These are phyloP conservation scores for Pyrocoelia pectoralis DNA, from an alignment of 2,888 invertebrate species.

Conservation along the genomic window DNA sequence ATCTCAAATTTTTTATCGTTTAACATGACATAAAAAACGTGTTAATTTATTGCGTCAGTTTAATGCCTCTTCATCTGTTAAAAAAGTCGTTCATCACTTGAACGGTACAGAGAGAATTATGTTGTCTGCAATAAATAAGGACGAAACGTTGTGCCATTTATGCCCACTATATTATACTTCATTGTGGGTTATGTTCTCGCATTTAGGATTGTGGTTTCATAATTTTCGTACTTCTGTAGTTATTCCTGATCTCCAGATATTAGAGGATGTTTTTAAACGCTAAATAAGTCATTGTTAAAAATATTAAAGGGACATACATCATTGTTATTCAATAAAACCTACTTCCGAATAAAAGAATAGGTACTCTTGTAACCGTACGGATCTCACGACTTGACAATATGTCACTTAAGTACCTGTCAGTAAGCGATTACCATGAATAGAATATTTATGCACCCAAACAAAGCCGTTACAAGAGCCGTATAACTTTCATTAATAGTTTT, in stretches of 20 bases:
- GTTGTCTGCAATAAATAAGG: conserved; percentile 21
- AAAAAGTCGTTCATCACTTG: conserved; percentile 20
- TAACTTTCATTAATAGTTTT: conserved; percentile 33
- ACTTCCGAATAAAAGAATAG: conserved; percentile 20
- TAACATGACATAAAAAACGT: conserved; percentile 48
- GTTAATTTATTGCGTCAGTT: conserved; percentile 47
- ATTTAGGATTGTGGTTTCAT: neutral
- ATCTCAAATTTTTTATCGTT: conserved; percentile 47
- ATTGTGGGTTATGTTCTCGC: too few relatives aligned
- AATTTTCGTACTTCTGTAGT: neutral
- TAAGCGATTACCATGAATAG: conserved; percentile 33
- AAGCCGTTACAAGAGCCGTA: conserved; percentile 33
- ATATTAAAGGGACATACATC: conserved; percentile 1
- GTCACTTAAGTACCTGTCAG: conserved; percentile 38
- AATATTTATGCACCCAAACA: conserved; percentile 36
- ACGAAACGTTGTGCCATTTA: neutral
- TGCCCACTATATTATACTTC: neutral
- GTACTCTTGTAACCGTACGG: conserved; percentile 27
- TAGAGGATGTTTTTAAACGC: too few relatives aligned
- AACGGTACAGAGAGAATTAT: conserved; percentile 21
- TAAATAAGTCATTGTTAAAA: neutral
- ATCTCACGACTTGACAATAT: conserved; percentile 35
- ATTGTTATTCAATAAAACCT: conserved; percentile 8
- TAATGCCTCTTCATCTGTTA: conserved; percentile 38
- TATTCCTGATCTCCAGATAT: too few relatives aligned